Conservation (phyloP, 2,888 invertebrate genomes). For the Apamea epomidion region DNA sequence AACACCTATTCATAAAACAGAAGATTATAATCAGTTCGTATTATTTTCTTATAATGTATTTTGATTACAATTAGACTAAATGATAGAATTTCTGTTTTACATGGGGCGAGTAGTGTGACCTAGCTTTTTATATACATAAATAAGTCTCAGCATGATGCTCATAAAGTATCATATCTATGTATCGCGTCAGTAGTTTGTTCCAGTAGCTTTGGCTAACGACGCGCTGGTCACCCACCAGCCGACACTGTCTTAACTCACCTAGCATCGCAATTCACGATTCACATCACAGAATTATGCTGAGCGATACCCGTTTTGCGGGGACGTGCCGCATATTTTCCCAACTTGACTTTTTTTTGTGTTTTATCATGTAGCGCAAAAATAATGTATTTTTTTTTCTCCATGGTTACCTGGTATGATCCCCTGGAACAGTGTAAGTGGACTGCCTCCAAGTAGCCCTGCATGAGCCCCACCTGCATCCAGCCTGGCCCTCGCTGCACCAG, state of each 20-base stretch:
- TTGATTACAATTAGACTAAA: not conserved
- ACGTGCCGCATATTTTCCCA: not conserved
- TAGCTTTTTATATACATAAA: not conserved
- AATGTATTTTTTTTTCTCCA: not conserved
- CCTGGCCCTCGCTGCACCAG: conserved; percentile 77
- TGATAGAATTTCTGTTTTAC: not conserved
- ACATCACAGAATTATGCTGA: not conserved
- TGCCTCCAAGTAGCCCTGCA: conserved; percentile 90
- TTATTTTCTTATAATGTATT: not conserved
- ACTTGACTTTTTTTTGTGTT: not conserved
- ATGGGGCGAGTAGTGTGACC: not conserved
- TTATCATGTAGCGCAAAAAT: not conserved
- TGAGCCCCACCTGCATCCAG: conserved; percentile 83
- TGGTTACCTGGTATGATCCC: conserved; percentile 95
- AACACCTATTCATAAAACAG: no score
- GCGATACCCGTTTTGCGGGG: not conserved
- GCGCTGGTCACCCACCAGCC: not conserved
- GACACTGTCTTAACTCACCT: not conserved
- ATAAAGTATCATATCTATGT: not conserved
- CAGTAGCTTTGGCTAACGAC: not conserved
- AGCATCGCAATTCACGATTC: not conserved
- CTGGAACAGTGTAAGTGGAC: conserved; percentile 93
- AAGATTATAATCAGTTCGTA: not conserved
- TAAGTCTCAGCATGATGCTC: not conserved
- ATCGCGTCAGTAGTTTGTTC: not conserved